Percentiles rank a stretch among this genome's conserved stretches.
phyloP scores from a whole-genome alignment of 2,797 vertebrate species.

The Alosa sapidissima region DNA sequence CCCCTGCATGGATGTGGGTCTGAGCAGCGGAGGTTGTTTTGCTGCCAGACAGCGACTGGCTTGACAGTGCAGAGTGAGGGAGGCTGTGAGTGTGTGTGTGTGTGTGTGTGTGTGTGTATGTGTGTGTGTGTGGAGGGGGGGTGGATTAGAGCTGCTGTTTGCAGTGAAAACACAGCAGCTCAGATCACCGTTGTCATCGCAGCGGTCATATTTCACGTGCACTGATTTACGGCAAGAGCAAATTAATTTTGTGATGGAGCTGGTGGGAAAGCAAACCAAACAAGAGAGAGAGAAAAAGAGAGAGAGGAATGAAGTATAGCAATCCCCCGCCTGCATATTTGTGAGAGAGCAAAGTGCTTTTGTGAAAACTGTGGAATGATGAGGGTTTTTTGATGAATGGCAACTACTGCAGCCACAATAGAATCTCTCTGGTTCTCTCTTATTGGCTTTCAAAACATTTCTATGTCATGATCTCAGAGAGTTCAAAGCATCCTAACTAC shows the following conservation, averaged over 20 bases:
- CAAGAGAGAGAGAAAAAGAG: background rate
- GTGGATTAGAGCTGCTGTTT: constrained; percentile 21
- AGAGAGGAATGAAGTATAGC: background rate
- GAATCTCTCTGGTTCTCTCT: background rate
- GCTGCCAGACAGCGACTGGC: background rate
- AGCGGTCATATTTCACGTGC: constrained; percentile 3
- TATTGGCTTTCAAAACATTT: constrained; percentile 19
- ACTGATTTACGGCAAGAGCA: constrained; percentile 9
- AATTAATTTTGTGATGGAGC: constrained; percentile 1
- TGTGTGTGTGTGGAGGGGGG: background rate
- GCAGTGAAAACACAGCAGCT: constrained; percentile 11
- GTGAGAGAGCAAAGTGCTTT: background rate
- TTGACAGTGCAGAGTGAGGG: background rate
- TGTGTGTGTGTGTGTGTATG: too few relatives aligned
- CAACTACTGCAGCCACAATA: constrained; percentile 4
- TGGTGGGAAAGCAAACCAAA: constrained; percentile 3
- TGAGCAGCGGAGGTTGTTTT: background rate
- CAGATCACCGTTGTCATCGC: constrained; percentile 11
- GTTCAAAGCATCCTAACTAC: background rate
- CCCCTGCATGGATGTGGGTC: background rate
- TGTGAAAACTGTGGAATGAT: constrained; percentile 9
- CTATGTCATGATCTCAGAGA: background rate
- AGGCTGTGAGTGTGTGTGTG: too few relatives aligned
- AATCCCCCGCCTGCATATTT: background rate
- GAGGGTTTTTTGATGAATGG: background rate